Conservation (phyloP, 2,888 invertebrate genomes). For the Julus scanicus region DNA sequence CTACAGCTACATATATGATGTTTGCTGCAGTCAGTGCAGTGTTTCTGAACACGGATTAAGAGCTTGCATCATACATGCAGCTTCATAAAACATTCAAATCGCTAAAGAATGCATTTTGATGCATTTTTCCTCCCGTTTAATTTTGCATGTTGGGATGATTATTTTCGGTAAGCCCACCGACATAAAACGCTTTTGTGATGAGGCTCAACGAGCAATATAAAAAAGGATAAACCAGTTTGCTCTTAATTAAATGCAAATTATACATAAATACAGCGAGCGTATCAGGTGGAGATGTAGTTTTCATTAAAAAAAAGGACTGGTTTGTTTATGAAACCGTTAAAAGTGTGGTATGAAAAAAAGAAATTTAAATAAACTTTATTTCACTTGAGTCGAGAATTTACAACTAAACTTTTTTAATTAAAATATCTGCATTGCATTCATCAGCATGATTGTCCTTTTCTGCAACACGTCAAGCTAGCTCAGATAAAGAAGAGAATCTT, state of each 20-base stretch:
- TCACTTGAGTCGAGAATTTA: not conserved
- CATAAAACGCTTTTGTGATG: not conserved
- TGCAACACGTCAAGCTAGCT: too few species aligned
- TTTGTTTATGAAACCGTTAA: not conserved
- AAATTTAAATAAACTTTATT: not conserved
- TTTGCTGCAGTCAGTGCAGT: too few species aligned
- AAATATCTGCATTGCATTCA: not conserved
- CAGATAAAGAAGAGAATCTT: too few species aligned
- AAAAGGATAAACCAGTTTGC: not conserved
- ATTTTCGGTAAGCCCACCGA: not conserved
- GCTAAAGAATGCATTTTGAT: not conserved
- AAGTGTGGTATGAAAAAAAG: not conserved
- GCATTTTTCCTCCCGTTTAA: not conserved
- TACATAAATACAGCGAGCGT: not conserved
- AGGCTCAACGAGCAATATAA: not conserved
- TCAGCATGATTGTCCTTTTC: not conserved
- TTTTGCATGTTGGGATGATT: not conserved
- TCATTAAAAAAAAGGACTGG: not conserved
- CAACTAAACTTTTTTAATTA: not conserved
- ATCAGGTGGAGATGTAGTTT: not conserved
- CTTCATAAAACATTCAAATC: not conserved
- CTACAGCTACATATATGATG: too few species aligned
- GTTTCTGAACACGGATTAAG: too few species aligned
- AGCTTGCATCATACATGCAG: not conserved
- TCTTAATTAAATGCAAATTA: slow-evolving; percentile 19